phyloP scores from a whole-genome alignment of 2,113 vertebrate genomes.

The Limnothrissa miodon region DNA sequence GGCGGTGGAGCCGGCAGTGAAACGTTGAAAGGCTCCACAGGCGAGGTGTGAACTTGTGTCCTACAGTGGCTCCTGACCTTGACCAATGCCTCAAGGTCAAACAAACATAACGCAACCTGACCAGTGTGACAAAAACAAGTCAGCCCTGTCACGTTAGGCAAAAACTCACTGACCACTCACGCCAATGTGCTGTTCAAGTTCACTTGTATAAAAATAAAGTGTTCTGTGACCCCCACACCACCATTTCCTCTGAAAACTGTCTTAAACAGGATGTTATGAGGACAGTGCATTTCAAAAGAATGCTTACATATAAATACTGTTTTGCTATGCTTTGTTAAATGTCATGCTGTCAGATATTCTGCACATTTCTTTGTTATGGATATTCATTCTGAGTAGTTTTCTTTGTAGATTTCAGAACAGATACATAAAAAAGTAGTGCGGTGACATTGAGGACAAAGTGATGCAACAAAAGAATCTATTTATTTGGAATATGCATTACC shows the following conservation, averaged over 20 bases:
- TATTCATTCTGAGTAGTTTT: neutral
- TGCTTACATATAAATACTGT: neutral
- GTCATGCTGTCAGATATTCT: neutral
- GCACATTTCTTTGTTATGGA: neutral
- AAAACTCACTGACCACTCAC: neutral
- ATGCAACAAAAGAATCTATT: constrained; percentile 94
- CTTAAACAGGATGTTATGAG: neutral
- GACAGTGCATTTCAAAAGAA: neutral
- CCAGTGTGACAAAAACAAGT: neutral
- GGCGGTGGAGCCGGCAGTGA: neutral
- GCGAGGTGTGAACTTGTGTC: constrained; percentile 60
- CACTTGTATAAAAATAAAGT: neutral
- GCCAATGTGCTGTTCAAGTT: neutral
- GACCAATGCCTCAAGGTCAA: constrained; percentile 52
- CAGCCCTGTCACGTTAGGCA: constrained; percentile 20
- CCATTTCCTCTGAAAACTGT: neutral
- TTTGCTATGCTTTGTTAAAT: neutral
- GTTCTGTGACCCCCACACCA: neutral
- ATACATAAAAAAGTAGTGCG: constrained; percentile 22
- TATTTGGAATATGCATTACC: constrained; percentile 96
- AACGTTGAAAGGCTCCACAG: neutral
- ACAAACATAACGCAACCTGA: constrained; percentile 33
- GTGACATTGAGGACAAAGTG: constrained; percentile 31
- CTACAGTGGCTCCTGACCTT: constrained; percentile 62
- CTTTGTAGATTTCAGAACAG: neutral